Evolutionary conservation across 1,140 invertebrate species (phyloP), one percentile per base, ranked within the genome.

Genomic region (Drosophila teissieri): DNA sequence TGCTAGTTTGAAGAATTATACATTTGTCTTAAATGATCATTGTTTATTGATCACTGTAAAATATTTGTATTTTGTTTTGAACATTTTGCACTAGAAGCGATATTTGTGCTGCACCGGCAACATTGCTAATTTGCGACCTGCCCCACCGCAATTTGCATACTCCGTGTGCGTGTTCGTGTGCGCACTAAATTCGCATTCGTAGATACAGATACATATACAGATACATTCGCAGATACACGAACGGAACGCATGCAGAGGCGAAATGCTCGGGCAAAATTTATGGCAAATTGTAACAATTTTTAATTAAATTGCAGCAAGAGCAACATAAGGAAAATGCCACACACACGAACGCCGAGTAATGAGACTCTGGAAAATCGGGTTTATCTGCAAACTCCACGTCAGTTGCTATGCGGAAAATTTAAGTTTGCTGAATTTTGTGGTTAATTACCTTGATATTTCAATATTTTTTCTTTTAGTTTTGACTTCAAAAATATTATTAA

Each of bases 81-180:
- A 31, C 14, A 2, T 5, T 61, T 72, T 60, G 37, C 36, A 34
- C 8, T 45, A 54, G 54, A 74, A 54, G 44, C 42, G 45, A 51
- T 68, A 73, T 55, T 61, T 73, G 75, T 62, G 56, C 34, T 11
- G 22, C 57, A 45, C 22, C 24, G 42, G 36, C 42, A 70, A 40
- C 19, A 69, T 52, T 42, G 52, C 42, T 76, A 73, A 64, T 84
- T 85, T 80, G 80, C 80, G 81, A 84, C 81, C 81, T 84, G 81
- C 81, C 81, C 54, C 81, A 84, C 81, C 69, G 36, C 78, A 86
- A 74, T 86, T 85, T 86, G 73, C 81, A 86, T 85, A 79, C 57
- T 60, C 58, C 72, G 44, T 39, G 36, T 69, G 67, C 64, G 55
- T 52, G 69, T 65, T 55, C 55, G 44, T 76, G 48, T 69, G 76